phyloP scores from a whole-genome alignment of 2,797 vertebrate genomes.

The Mormyrus hasselquistii region DNA sequence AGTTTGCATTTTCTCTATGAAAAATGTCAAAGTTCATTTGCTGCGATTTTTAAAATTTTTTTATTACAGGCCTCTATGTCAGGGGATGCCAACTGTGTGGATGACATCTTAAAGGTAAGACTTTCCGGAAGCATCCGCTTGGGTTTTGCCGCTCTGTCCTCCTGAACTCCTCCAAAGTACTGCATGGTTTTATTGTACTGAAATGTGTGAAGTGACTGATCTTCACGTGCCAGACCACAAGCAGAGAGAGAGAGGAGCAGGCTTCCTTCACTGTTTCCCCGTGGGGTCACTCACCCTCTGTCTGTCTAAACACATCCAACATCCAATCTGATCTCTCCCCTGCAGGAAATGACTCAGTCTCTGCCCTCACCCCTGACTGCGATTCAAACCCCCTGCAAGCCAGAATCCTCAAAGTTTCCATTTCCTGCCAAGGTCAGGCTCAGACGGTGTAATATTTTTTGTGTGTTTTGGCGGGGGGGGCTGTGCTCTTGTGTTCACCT shows the following conservation, averaged over 20 bases:
- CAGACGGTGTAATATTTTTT: neutral
- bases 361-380: slow-evolving; percentile 97
- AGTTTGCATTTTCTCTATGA: neutral
- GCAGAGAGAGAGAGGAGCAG: neutral
- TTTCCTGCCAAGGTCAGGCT: slow-evolving; percentile 93
- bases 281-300: neutral
- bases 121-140: neutral
- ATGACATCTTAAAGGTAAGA: slow-evolving; percentile 95
- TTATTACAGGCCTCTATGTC: slow-evolving; percentile 71
- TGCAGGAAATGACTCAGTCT: slow-evolving; percentile 97
- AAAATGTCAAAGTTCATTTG: neutral
- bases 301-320: neutral
- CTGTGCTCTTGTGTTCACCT: neutral
- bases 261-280: neutral
- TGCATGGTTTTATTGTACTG: neutral
- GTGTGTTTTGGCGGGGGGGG: neutral
- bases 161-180: neutral
- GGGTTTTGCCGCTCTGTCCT: neutral
- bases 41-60: slow-evolving; percentile 20
- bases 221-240: neutral
- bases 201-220: neutral
- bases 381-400: slow-evolving; percentile 98
- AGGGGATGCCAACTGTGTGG: slow-evolving; percentile 91
- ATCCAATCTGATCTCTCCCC: slow-evolving; percentile 11
- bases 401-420: slow-evolving; percentile 97